Evolutionary conservation across 2,888 invertebrate species (phyloP).

Genomic region (Neelides folsomi): DNA sequence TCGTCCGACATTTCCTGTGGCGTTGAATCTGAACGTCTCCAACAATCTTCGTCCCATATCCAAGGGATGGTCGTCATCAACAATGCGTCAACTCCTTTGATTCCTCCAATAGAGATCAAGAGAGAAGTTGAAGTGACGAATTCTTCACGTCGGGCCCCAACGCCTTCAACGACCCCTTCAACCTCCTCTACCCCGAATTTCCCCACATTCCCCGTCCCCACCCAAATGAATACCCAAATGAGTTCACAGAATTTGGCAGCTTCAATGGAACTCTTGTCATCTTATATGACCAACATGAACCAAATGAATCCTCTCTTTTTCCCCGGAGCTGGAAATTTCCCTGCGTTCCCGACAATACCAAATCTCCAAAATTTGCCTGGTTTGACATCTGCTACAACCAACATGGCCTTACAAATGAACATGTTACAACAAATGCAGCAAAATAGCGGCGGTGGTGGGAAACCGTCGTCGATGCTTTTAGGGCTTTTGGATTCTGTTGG

Average conservation of each 20-base stretch:
- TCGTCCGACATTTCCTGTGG: constrained; percentile 13
- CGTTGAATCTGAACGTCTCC: constrained; percentile 16
- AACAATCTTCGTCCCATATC: neutral
- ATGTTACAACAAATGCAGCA: constrained; percentile 10
- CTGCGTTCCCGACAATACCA: constrained; percentile 7
- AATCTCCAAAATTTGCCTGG: constrained; percentile 10
- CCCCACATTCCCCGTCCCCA: neutral
- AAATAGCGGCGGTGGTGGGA: neutral
- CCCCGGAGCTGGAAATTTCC: constrained; percentile 4
- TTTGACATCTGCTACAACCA: constrained; percentile 5
- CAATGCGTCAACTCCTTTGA: too few species aligned
- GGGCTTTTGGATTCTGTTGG: constrained; percentile 25
- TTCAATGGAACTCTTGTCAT: constrained; percentile 11
- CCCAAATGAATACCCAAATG: neutral
- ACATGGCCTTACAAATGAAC: constrained; percentile 15
- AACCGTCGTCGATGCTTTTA: constrained; percentile 1
- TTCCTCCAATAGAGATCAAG: too few species aligned
- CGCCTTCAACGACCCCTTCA: neutral
- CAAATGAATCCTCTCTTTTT: constrained; percentile 8
- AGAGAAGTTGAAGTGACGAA: neutral
- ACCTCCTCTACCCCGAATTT: constrained; percentile 1
- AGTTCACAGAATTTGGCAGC: neutral
- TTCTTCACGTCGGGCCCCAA: neutral
- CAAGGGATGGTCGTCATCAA: neutral
- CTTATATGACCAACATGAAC: constrained; percentile 6